A percentile compares a stretch with the other conserved stretches of the same genome.
phyloP scores from a whole-genome alignment of 2,113 vertebrate genomes.

The Dasypus novemcinctus region DNA sequence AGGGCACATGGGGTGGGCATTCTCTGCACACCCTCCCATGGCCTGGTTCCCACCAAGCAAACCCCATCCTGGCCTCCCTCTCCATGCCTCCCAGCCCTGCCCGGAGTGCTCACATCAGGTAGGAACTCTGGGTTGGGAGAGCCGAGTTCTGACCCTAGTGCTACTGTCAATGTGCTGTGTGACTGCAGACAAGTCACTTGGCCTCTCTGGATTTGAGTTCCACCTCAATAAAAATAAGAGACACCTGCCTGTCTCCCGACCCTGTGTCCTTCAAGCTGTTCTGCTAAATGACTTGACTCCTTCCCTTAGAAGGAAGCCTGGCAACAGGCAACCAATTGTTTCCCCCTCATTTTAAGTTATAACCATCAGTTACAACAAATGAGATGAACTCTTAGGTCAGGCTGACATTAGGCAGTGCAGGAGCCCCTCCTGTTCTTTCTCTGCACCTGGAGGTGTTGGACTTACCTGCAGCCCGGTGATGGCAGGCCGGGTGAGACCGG shows the following conservation, averaged over 20 bases:
- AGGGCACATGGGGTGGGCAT: accelerated
- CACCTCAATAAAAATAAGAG: background rate
- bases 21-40: background rate
- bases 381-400: background rate
- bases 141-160: background rate
- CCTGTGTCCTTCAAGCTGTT: background rate
- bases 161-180: background rate
- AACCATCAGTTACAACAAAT: background rate
- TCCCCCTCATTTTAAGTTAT: background rate
- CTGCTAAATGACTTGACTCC: background rate
- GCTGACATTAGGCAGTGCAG: background rate
- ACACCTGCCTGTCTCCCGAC: background rate
- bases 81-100: accelerated
- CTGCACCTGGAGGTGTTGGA: background rate
- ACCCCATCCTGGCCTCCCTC: background rate
- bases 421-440: background rate
- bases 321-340: background rate
- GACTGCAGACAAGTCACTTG: too few species aligned
- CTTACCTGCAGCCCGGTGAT: background rate
- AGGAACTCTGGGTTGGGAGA: too few species aligned
- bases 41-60: too few species aligned
- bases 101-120: too few species aligned
- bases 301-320: background rate
- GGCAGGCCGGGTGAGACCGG: background rate
- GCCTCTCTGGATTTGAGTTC: background rate